A percentile compares a stretch with the other conserved stretches of the same genome.
Conservation (phyloP, 1,140 invertebrate species). For the Bombus waltoni region DNA sequence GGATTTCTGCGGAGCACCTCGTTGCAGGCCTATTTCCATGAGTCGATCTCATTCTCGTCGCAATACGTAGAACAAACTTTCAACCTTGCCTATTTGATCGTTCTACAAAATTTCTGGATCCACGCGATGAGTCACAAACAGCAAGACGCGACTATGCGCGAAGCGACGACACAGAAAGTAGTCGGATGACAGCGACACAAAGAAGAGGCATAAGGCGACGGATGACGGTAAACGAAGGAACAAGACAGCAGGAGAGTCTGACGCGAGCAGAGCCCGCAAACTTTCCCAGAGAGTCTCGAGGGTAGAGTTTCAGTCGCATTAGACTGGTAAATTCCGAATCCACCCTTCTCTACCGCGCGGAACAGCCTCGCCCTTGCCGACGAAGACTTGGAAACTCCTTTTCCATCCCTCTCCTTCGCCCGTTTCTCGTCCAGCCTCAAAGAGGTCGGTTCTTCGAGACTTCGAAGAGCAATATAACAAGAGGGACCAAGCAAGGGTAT, state of each 20-base stretch:
- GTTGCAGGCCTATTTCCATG: no score
- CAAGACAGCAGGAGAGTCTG: slow-evolving; percentile 61
- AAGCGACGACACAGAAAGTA: not conserved
- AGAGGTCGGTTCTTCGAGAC: slow-evolving; percentile 71
- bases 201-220: not conserved
- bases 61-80: no score
- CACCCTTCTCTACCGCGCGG: slow-evolving; percentile 23
- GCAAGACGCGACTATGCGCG: no score
- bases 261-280: slow-evolving; percentile 53
- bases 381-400: slow-evolving; percentile 35
- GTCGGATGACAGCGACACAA: not conserved
- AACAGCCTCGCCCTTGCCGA: slow-evolving; percentile 2
- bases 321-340: slow-evolving; percentile 77
- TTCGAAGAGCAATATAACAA: slow-evolving; percentile 73
- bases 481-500: slow-evolving; percentile 50
- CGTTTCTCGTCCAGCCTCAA: slow-evolving; percentile 37
- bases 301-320: slow-evolving; percentile 71
- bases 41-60: no score
- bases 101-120: no score
- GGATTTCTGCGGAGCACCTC: no score
- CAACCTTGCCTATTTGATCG: no score
- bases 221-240: slow-evolving; percentile 32
- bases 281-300: slow-evolving; percentile 56
- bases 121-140: not conserved
- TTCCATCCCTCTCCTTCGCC: slow-evolving; percentile 22